Conservation (phyloP, 23 tunicate genomes). For the Trididemnum miniatum region DNA sequence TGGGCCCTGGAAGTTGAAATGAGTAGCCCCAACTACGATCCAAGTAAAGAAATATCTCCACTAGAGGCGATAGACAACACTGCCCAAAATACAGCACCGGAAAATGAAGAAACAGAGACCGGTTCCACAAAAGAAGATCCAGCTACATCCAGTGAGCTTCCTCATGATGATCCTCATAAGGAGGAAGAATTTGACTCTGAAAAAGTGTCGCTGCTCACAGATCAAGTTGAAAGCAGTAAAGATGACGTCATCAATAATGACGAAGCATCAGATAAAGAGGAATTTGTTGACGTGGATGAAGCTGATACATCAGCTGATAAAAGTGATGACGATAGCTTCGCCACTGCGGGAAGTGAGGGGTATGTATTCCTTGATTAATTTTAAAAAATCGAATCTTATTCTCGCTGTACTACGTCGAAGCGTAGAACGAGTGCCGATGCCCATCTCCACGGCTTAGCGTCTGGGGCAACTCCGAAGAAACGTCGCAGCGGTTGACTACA, state of each 20-base stretch:
- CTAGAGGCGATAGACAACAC: neutral
- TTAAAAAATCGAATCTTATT: too few relatives aligned
- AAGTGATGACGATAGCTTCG: conserved; percentile 29
- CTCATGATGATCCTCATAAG: neutral
- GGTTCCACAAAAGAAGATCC: neutral
- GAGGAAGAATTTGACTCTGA: neutral
- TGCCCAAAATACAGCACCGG: neutral
- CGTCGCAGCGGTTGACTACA: too few relatives aligned
- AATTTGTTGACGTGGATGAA: neutral
- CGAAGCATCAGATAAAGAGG: neutral
- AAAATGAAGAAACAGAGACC: neutral
- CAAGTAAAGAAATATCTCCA: neutral
- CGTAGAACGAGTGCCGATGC: too few relatives aligned
- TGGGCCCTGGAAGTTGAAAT: conserved; percentile 91
- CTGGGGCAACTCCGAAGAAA: too few relatives aligned
- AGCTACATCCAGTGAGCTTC: neutral
- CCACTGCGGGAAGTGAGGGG: conserved; percentile 12
- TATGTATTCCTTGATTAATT: too few relatives aligned
- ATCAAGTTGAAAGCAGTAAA: neutral
- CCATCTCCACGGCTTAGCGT: too few relatives aligned
- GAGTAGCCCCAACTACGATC: conserved; percentile 60
- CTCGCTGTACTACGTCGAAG: too few relatives aligned
- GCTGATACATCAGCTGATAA: neutral
- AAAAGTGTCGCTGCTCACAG: neutral
- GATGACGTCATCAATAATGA: neutral